A percentile compares a stretch with the other conserved stretches of the same genome.
phyloP scores from a whole-genome alignment of 1,140 invertebrate species.

The Temnothorax longispinosus region DNA sequence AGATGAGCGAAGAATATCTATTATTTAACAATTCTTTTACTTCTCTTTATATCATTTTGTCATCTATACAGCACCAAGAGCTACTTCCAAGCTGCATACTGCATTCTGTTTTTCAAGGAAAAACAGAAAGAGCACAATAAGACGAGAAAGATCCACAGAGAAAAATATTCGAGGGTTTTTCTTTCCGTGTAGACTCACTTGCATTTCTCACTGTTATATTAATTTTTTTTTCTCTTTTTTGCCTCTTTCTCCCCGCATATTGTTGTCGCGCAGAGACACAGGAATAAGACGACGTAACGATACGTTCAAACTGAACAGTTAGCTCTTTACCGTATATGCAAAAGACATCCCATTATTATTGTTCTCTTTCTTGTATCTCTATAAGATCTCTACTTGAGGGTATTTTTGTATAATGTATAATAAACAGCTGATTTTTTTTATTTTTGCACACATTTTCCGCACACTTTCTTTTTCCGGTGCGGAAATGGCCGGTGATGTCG shows the following conservation, averaged over 20 bases:
- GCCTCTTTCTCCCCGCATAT: background rate
- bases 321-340: constrained; percentile 16
- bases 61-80: background rate
- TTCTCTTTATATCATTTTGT: background rate
- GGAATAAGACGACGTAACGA: constrained; percentile 14
- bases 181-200: constrained; percentile 8
- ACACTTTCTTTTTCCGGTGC: background rate
- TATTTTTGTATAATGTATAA: constrained; percentile 54
- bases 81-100: background rate
- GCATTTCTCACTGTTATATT: constrained; percentile 22
- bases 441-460: background rate
- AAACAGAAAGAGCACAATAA: constrained; percentile 19
- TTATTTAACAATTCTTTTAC: background rate
- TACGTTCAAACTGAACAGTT: constrained; percentile 34
- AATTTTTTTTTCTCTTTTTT: background rate
- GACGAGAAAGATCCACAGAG: constrained; percentile 16
- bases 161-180: constrained; percentile 41
- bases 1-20: background rate
- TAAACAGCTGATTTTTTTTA: constrained; percentile 6
- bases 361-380: constrained; percentile 1
- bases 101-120: background rate
- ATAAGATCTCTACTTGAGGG: constrained; percentile 31
- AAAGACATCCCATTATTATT: constrained; percentile 52
- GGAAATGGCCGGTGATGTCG: no score
- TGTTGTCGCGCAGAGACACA: background rate